These are phyloP conservation scores for Idaea straminata DNA, from an alignment of 2,888 invertebrate species.

Conservation along the genomic window DNA sequence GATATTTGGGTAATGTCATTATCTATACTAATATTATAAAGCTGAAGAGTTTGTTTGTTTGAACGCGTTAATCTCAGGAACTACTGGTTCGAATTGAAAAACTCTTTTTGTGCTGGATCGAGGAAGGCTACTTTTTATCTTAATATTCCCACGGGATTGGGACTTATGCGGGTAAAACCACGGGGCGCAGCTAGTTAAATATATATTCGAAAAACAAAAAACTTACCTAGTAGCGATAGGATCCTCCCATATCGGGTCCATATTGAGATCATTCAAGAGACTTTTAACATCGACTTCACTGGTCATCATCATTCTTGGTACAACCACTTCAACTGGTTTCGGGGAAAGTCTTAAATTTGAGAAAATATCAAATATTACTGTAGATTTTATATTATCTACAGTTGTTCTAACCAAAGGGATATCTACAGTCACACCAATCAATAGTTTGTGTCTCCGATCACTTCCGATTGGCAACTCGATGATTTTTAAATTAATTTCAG, in stretches of 20 bases:
- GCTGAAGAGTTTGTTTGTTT: no score
- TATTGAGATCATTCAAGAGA: constrained; percentile 32
- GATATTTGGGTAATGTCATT: no score
- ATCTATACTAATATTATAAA: no score
- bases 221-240: constrained; percentile 36
- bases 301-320: constrained; percentile 36
- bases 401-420: constrained; percentile 15
- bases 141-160: no score
- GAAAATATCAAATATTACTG: constrained; percentile 31
- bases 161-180: no score
- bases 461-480: constrained; percentile 41
- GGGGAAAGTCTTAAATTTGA: constrained; percentile 30
- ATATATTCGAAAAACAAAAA: background rate
- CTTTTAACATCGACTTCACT: constrained; percentile 34
- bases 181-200: background rate
- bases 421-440: constrained; percentile 33
- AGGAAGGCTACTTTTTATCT: no score
- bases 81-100: no score
- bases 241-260: constrained; percentile 32
- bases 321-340: constrained; percentile 36
- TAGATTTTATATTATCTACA: constrained; percentile 28
- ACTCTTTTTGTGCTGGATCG: no score
- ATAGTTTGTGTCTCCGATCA: constrained; percentile 36
- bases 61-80: no score
- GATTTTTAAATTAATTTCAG: constrained; percentile 34